A percentile compares a stretch with the other conserved stretches of the same genome.
These are phyloP conservation scores for Polydrusus cervinus DNA, from an alignment of 2,888 invertebrate genomes.

Conservation along the genomic window DNA sequence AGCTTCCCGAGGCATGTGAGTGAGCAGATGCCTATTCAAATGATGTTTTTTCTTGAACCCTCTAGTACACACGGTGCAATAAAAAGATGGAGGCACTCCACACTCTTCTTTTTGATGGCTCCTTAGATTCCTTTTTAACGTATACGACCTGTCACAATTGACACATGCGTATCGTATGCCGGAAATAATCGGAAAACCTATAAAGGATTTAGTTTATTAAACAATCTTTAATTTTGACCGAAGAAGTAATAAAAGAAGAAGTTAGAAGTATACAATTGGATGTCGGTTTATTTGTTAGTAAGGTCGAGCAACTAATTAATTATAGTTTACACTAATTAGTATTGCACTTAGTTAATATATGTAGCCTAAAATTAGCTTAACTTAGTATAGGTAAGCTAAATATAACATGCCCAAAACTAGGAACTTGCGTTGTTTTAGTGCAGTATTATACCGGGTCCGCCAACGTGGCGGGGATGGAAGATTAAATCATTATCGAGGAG, in stretches of 20 bases:
- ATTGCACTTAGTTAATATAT: not conserved
- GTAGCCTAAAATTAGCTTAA: too few species aligned
- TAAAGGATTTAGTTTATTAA: slow-evolving; percentile 10
- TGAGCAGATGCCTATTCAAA: slow-evolving; percentile 36
- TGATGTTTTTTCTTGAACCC: slow-evolving; percentile 66
- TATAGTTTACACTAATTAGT: slow-evolving; percentile 9
- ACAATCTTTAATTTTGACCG: not conserved
- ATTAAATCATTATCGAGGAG: too few species aligned
- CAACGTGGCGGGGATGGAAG: too few species aligned
- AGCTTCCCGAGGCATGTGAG: slow-evolving; percentile 28
- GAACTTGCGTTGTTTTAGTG: too few species aligned
- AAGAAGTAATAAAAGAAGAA: not conserved
- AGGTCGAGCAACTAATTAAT: slow-evolving; percentile 15
- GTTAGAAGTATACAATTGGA: not conserved
- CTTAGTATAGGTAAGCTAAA: not conserved
- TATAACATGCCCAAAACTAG: slow-evolving; percentile 18
- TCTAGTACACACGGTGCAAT: slow-evolving; percentile 69
- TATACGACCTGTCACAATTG: slow-evolving; percentile 65
- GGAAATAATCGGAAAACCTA: slow-evolving; percentile 21
- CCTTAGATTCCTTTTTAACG: slow-evolving; percentile 69
- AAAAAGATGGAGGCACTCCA: slow-evolving; percentile 72
- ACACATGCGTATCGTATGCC: slow-evolving; percentile 57
- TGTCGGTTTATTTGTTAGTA: slow-evolving; percentile 27
- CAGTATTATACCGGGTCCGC: too few species aligned
- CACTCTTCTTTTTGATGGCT: slow-evolving; percentile 73